phyloP scores from a whole-genome alignment of 2,113 vertebrate genomes.

The Pseudopodoces humilis region DNA sequence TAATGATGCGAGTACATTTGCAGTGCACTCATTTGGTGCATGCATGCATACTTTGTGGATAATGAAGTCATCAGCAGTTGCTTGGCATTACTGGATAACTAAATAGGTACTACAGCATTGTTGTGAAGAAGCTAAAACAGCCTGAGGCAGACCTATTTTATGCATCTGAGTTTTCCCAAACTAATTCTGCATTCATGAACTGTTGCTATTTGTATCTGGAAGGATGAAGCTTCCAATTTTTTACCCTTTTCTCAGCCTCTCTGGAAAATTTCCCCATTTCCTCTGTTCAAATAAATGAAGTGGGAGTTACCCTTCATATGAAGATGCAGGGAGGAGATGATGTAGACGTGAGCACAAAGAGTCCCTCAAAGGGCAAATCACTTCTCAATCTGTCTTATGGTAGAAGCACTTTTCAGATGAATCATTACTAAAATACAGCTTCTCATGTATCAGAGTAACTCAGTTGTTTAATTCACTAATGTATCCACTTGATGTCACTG shows the following conservation, averaged over 20 bases:
- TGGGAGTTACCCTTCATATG: background rate
- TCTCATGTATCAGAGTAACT: background rate
- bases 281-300: background rate
- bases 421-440: slow-evolving; percentile 9
- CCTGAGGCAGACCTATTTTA: slow-evolving; percentile 48
- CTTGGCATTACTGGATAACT: slow-evolving; percentile 56
- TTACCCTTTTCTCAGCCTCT: background rate
- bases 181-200: slow-evolving; percentile 56
- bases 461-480: slow-evolving; percentile 54
- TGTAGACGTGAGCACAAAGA: background rate
- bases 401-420: background rate
- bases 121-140: slow-evolving; percentile 45
- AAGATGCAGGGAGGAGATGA: background rate
- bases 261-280: background rate
- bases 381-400: background rate
- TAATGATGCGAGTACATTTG: slow-evolving; percentile 31
- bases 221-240: background rate
- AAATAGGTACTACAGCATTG: slow-evolving; percentile 18
- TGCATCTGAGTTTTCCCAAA: slow-evolving; percentile 48
- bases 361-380: background rate
- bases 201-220: slow-evolving; percentile 14
- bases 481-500: slow-evolving; percentile 68
- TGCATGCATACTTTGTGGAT: slow-evolving; percentile 47
- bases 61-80: slow-evolving; percentile 50
- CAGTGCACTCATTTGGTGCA: slow-evolving; percentile 16